Conservation (phyloP, 1,140 invertebrate species). For the Lerema accius region DNA sequence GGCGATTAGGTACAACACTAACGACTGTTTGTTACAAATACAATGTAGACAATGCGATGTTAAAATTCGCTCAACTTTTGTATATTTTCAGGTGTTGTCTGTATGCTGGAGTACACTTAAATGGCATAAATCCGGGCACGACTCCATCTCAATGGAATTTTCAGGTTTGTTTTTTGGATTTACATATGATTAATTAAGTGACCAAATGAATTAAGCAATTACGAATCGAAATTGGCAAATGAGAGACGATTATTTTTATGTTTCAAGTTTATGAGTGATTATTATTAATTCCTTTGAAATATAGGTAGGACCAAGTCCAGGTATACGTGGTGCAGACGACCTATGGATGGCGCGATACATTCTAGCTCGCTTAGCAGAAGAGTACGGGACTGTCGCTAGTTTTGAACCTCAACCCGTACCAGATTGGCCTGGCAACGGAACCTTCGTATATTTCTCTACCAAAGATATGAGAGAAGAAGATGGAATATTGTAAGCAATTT, state of each 20-base stretch:
- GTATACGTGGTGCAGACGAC: slow-evolving; percentile 93
- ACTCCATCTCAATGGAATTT: slow-evolving; percentile 94
- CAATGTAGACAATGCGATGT: no score
- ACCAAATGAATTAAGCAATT: no score
- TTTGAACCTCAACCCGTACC: slow-evolving; percentile 95
- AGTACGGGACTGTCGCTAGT: slow-evolving; percentile 93
- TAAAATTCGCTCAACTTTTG: no score
- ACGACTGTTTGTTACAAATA: no score
- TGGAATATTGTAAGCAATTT: slow-evolving; percentile 87
- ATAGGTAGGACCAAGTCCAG: slow-evolving; percentile 90
- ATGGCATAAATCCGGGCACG: slow-evolving; percentile 96
- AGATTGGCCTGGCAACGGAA: slow-evolving; percentile 97
- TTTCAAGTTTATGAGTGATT: no score
- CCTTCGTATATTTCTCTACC: slow-evolving; percentile 95
- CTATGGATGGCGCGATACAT: slow-evolving; percentile 95
- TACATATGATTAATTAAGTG: no score
- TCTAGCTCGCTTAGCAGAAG: slow-evolving; percentile 93
- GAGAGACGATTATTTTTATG: no score
- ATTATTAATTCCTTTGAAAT: no score
- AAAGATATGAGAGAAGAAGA: slow-evolving; percentile 92
- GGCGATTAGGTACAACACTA: no score
- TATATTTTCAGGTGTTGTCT: slow-evolving; percentile 86
- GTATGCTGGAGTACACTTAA: slow-evolving; percentile 94
- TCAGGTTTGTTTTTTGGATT: no score
- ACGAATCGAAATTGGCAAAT: no score